These are phyloP conservation scores for Torymus aiolomorphi DNA, from an alignment of 2,888 invertebrate genomes.

Conservation along the genomic window DNA sequence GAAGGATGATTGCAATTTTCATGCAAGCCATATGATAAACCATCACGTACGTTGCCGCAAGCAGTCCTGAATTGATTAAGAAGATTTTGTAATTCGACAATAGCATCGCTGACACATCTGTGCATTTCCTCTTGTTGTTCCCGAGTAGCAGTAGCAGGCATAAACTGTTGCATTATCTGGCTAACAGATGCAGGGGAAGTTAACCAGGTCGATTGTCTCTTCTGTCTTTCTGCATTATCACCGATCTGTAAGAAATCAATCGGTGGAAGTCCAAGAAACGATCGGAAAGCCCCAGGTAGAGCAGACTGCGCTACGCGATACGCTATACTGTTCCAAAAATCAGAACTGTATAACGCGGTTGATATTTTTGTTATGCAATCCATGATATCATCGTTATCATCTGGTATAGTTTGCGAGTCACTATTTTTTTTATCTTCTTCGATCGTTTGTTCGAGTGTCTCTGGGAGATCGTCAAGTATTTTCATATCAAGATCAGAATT, in stretches of 20 bases:
- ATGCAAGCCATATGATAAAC: neutral
- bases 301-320: constrained; percentile 17
- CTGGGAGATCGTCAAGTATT: constrained; percentile 36
- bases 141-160: constrained; percentile 26
- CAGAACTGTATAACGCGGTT: constrained; percentile 31
- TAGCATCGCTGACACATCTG: constrained; percentile 26
- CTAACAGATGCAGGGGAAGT: neutral
- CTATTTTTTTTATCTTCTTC: constrained; percentile 32
- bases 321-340: constrained; percentile 39
- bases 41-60: constrained; percentile 28
- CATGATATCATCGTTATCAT: constrained; percentile 21
- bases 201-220: neutral
- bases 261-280: constrained; percentile 36
- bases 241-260: constrained; percentile 50
- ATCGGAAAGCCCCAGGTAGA: constrained; percentile 24
- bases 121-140: constrained; percentile 31
- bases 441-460: constrained; percentile 17
- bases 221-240: constrained; percentile 21
- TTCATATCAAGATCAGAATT: constrained; percentile 16
- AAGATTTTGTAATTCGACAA: constrained; percentile 41
- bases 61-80: constrained; percentile 33
- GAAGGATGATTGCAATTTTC: neutral
- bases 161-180: constrained; percentile 40
- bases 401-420: neutral
- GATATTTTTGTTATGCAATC: constrained; percentile 27